Evolutionary conservation across 2,113 vertebrate species (phyloP).

Genomic region (Phylloscopus whistleri): DNA sequence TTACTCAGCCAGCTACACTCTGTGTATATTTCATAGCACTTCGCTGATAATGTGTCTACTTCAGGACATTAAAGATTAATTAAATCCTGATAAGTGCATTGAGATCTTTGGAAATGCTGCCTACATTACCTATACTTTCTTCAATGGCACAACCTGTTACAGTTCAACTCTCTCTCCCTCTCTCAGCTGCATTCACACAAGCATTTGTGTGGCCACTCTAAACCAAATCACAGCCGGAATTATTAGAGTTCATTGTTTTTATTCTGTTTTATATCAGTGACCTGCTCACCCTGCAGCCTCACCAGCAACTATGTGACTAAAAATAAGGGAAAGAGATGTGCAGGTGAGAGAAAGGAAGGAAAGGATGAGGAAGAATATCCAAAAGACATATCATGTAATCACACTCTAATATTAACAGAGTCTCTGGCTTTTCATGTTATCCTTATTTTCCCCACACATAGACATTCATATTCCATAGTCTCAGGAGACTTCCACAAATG

Average conservation of each 20-base stretch:
- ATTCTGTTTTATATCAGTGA: background rate
- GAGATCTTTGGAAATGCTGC: background rate
- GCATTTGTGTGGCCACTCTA: background rate
- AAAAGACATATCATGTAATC: background rate
- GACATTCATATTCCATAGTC: background rate
- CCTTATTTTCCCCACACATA: background rate
- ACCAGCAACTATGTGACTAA: background rate
- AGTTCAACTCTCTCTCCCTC: background rate
- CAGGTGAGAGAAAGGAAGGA: background rate
- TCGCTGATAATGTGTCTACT: background rate
- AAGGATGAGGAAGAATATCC: background rate
- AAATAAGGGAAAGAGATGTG: background rate
- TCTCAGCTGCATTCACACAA: background rate
- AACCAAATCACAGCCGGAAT: background rate
- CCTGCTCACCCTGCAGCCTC: background rate
- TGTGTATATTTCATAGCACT: background rate
- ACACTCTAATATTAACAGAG: background rate
- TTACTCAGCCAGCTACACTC: background rate
- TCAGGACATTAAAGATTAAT: background rate
- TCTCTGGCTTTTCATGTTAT: background rate
- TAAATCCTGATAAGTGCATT: background rate
- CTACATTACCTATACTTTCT: background rate
- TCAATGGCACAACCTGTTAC: background rate
- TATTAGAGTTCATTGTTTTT: background rate
- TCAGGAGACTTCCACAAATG: background rate